Base-by-base conservation (phyloP, 2,113 vertebrate species). In the Camelus bactrianus region DNA sequence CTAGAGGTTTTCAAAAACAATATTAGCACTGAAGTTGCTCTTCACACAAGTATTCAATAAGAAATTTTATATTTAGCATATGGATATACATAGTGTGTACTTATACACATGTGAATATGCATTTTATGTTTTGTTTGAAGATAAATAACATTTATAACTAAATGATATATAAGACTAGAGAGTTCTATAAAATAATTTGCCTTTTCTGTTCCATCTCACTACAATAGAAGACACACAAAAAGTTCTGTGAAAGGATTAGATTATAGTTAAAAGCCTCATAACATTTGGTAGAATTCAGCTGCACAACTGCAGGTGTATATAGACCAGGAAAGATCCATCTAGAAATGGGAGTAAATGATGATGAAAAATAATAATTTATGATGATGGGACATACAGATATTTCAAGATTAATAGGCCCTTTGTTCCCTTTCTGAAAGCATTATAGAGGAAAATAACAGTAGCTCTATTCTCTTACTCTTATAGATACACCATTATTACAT, bases 1-100 rank as follows among this genome's bases (percentile, higher is more conserved):
- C 46, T 24, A 85, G 7, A 69, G 24, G 32, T 35, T 96, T 94
- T 60, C 28, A 91, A 30, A 95, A 86, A n/a, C 48, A 87, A 50
- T 73, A 70, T 67, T 65, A 92, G 52, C 13, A 46, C 19, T 87
- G 14, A 75, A 54, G 4, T 77, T 38, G 20, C 32, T 84, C 8
- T 75, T 38, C 65, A 64, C 69, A 28, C 6, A 32, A 38, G 0
- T 52, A 65, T 89, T 67, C 30, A 93, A 15, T 50, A 12, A 86
- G 30, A 42, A 52, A 38, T 46, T 64, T 93, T 72, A 42, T 38
- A 67, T 50, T 42, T 35, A 19, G 12, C 15, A 65, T 14, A 79
- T 20, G 65, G 26, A 67, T 60, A 76, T 9, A 62, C 38, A 79
- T 30, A 69, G 15, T 48, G 8, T 83, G 22, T 22, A 35, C 38